These are phyloP conservation scores for Hemistola chrysoprasaria DNA, from an alignment of 2,888 invertebrate species.

Conservation along the genomic window DNA sequence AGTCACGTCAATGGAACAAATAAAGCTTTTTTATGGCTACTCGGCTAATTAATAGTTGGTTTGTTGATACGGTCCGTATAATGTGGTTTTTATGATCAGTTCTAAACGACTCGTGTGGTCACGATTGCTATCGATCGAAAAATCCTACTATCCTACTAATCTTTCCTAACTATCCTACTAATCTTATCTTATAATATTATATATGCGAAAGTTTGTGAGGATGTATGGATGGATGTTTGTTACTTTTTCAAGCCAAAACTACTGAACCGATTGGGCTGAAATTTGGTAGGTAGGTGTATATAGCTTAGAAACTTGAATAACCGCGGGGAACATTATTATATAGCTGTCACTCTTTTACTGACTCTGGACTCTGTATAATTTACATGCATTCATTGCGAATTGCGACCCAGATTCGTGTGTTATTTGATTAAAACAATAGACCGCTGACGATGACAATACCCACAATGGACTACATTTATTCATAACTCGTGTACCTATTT, in stretches of 20 bases:
- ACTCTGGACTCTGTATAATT: too few species aligned
- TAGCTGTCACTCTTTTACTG: too few species aligned
- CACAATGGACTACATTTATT: constrained; percentile 13
- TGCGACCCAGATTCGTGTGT: constrained; percentile 19
- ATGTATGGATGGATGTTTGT: too few species aligned
- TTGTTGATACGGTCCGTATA: constrained; percentile 17
- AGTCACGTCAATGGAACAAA: constrained; percentile 9
- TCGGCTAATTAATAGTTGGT: constrained; percentile 20
- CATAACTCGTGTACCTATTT: neutral
- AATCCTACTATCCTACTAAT: too few species aligned
- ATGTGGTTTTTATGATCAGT: constrained; percentile 22
- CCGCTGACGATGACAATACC: constrained; percentile 10
- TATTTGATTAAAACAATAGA: constrained; percentile 21
- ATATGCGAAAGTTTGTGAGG: too few species aligned
- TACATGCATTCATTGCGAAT: constrained; percentile 14
- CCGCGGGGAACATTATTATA: too few species aligned
- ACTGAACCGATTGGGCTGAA: too few species aligned
- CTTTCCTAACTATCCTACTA: too few species aligned
- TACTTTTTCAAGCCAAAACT: too few species aligned
- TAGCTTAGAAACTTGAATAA: too few species aligned
- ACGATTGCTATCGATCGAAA: constrained; percentile 11
- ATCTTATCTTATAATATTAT: too few species aligned
- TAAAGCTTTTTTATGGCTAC: constrained; percentile 17
- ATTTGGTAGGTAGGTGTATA: too few species aligned
- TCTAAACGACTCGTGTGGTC: constrained; percentile 13